Conservation (phyloP, 2,888 invertebrate species). For the Strigamia maritima region DNA sequence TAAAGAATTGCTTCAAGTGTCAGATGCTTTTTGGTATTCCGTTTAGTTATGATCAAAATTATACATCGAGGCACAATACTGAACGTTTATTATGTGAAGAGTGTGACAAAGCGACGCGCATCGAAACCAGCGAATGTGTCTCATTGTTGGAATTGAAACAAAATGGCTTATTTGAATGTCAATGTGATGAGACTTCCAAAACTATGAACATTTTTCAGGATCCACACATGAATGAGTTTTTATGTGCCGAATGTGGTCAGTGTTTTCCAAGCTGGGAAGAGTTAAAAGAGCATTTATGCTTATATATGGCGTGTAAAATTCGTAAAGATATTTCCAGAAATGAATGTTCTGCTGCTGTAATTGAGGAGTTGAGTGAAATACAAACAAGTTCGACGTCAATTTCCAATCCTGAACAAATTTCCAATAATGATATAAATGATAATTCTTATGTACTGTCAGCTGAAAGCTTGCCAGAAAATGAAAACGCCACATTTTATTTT, state of each 20-base stretch:
- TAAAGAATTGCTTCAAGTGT: background rate
- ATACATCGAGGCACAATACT: background rate
- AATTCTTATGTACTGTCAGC: background rate
- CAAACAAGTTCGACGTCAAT: background rate
- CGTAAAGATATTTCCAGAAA: no score
- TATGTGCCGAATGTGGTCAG: background rate
- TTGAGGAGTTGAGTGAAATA: background rate
- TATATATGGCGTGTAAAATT: background rate
- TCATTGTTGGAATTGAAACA: background rate
- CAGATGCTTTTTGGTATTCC: background rate
- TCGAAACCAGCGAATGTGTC: background rate
- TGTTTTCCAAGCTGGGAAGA: background rate
- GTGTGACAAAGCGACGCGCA: background rate
- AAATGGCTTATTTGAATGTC: background rate
- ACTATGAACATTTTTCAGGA: background rate
- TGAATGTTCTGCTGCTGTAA: background rate
- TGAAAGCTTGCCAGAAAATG: background rate
- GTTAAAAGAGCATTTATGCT: background rate
- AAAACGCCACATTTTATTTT: background rate
- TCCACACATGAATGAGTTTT: background rate
- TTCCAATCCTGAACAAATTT: no score
- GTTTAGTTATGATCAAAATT: background rate
- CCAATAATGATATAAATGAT: no score
- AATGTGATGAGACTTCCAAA: background rate
- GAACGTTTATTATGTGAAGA: background rate